Percentiles rank a stretch among this genome's conserved stretches.
Evolutionary conservation across 2,113 vertebrate genomes (phyloP).

Genomic region (Nesoenas mayeri): DNA sequence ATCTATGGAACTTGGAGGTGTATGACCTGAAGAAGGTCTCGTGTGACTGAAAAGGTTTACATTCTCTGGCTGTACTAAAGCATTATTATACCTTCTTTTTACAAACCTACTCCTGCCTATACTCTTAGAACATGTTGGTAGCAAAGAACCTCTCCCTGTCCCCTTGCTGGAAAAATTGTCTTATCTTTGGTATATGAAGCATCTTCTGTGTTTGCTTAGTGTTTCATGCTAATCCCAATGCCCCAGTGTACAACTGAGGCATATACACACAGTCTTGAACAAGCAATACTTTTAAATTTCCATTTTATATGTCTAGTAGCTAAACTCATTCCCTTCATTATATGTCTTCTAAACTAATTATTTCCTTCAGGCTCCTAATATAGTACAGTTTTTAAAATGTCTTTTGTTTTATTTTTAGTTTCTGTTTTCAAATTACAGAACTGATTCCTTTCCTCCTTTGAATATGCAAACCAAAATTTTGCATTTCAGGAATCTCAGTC

Average conservation of each 20-base stretch:
- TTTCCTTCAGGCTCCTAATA: background rate
- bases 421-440: background rate
- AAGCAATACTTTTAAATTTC: background rate
- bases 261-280: background rate
- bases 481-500: background rate
- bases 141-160: background rate
- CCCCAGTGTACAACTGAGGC: background rate
- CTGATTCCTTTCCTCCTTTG: background rate
- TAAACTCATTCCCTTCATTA: background rate
- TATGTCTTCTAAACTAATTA: background rate
- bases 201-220: background rate
- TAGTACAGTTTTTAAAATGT: background rate
- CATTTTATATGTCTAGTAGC: background rate
- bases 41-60: background rate
- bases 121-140: background rate
- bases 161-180: background rate
- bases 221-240: background rate
- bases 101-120: background rate
- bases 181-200: background rate
- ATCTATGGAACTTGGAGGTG: background rate
- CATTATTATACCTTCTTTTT: background rate
- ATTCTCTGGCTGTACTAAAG: background rate
- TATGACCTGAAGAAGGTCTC: slow-evolving; percentile 22
- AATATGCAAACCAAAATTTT: background rate
- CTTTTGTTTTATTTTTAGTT: background rate